These are phyloP conservation scores for Nematolebias whitei DNA, from an alignment of 2,113 vertebrate genomes.

Conservation along the genomic window DNA sequence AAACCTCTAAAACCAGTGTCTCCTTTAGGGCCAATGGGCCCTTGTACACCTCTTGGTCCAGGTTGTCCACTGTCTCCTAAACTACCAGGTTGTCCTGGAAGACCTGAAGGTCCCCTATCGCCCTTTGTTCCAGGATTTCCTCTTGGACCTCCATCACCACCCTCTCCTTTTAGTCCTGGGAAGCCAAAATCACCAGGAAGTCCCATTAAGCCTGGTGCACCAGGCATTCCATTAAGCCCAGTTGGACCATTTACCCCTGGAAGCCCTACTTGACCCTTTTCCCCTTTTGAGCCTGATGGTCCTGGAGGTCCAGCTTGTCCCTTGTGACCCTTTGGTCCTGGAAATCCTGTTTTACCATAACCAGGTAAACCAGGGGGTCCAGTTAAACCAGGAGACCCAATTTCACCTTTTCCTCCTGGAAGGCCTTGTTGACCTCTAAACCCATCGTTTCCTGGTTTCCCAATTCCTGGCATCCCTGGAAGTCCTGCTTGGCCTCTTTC, in stretches of 20 bases:
- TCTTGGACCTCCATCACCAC: conserved; percentile 81
- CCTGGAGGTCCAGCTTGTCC: conserved; percentile 87
- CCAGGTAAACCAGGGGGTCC: conserved; percentile 89
- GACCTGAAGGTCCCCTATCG: conserved; percentile 85
- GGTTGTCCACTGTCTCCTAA: conserved; percentile 86
- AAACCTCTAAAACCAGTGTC: conserved; percentile 86
- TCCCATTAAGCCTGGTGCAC: conserved; percentile 88
- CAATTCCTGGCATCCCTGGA: conserved; percentile 85
- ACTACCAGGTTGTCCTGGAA: conserved; percentile 87
- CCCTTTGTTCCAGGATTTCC: conserved; percentile 87
- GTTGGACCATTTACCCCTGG: conserved; percentile 86
- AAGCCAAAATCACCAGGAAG: conserved; percentile 87
- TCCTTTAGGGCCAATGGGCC: conserved; percentile 89
- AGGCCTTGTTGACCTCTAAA: conserved; percentile 88
- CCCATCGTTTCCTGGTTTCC: conserved; percentile 91
- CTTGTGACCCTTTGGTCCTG: conserved; percentile 90
- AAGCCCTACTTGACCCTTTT: conserved; percentile 86
- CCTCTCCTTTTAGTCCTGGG: conserved; percentile 90
- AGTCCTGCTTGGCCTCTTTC: conserved; percentile 86
- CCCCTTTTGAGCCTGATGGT: conserved; percentile 85
- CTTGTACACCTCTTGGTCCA: conserved; percentile 87
- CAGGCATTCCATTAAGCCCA: conserved; percentile 87
- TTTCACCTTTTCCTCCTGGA: conserved; percentile 84
- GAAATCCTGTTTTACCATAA: conserved; percentile 89
- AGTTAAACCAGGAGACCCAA: conserved; percentile 81